phyloP scores from a whole-genome alignment of 2,888 invertebrate genomes.

The Yponomeuta plumbellus region DNA sequence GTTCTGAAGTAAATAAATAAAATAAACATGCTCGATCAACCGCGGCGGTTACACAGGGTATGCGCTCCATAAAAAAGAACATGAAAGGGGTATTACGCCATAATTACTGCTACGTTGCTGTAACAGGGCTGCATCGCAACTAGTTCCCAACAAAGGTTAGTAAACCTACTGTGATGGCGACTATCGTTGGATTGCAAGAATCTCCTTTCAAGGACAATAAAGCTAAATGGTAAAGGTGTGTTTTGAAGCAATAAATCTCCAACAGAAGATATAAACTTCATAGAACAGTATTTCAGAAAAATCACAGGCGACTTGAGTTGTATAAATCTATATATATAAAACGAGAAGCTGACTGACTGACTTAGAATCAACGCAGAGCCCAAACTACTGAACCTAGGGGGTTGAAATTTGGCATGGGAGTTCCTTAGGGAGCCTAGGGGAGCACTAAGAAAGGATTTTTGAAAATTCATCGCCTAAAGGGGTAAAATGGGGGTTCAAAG shows the following conservation, averaged over 20 bases:
- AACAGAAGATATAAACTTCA: background rate
- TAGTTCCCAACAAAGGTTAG: background rate
- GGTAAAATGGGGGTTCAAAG: no score
- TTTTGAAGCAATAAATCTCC: background rate
- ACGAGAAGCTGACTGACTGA: no score
- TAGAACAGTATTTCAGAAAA: no score
- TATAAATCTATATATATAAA: no score
- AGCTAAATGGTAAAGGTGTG: no score
- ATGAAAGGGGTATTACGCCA: conserved; percentile 4
- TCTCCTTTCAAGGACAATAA: background rate
- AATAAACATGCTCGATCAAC: conserved; percentile 30
- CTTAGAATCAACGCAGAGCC: no score
- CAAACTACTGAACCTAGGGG: no score
- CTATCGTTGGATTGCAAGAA: background rate
- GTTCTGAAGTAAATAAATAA: conserved; percentile 39
- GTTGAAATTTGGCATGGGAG: no score
- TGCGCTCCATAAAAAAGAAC: background rate
- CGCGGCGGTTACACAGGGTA: conserved; percentile 20
- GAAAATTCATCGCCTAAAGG: no score
- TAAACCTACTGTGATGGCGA: background rate
- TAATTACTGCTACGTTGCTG: background rate
- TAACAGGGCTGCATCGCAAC: background rate
- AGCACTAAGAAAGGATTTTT: no score
- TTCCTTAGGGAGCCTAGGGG: no score
- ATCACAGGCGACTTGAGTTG: no score